phyloP scores from a whole-genome alignment of 2,797 vertebrate species.

The Echiichthys vipera region DNA sequence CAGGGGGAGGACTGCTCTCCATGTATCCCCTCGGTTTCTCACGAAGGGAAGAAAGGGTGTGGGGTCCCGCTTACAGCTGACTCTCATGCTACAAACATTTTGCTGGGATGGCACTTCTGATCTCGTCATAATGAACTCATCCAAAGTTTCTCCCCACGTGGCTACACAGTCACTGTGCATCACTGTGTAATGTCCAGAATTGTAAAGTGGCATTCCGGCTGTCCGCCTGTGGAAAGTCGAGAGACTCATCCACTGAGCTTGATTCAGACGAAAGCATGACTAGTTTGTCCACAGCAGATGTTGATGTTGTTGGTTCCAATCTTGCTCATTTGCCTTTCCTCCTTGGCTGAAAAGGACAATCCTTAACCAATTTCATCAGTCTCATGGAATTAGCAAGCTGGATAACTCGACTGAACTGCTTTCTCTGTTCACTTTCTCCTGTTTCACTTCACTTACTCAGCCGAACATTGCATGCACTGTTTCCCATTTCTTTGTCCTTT shows the following conservation, averaged over 20 bases:
- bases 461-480: not conserved
- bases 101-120: conserved; percentile 66
- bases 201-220: conserved; percentile 30
- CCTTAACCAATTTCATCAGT: conserved; percentile 4
- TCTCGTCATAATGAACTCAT: conserved; percentile 62
- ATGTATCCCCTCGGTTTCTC: conserved; percentile 64
- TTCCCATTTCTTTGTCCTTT: not conserved
- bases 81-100: conserved; percentile 69
- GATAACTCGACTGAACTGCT: not conserved
- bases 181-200: conserved; percentile 51
- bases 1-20: conserved; percentile 51
- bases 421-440: too few relatives aligned
- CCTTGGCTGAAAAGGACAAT: not conserved
- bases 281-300: conserved; percentile 27
- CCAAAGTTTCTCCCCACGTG: conserved; percentile 44
- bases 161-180: conserved; percentile 55
- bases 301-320: conserved; percentile 11
- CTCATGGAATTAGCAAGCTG: not conserved
- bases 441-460: not conserved
- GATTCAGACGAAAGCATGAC: conserved; percentile 39
- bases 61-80: conserved; percentile 67
- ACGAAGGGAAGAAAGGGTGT: conserved; percentile 68
- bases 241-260: conserved; percentile 32
- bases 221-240: conserved; percentile 38
- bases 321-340: conserved; percentile 9